Percentiles rank a stretch among this genome's conserved stretches.
These are phyloP conservation scores for Cryptosula pallasiana DNA, from an alignment of 2,888 invertebrate genomes.

Conservation along the genomic window DNA sequence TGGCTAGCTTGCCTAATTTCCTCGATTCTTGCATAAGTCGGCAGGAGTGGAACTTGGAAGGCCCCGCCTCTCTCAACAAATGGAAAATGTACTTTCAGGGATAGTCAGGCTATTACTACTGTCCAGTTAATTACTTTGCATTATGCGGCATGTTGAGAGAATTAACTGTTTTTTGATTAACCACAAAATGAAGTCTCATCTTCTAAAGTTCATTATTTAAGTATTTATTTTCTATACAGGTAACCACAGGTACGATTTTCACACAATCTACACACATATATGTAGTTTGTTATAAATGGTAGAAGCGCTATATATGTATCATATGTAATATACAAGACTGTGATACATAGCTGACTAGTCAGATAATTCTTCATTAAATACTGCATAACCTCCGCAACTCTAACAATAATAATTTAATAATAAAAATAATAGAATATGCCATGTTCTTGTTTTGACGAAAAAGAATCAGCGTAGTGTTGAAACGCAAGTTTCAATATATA, in stretches of 20 bases:
- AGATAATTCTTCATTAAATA: not conserved
- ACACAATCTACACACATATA: not conserved
- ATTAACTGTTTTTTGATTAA: not conserved
- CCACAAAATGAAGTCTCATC: not conserved
- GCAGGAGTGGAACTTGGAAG: constrained; percentile 41
- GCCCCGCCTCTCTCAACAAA: not conserved
- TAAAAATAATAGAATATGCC: constrained; percentile 2
- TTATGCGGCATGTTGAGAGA: too few species aligned
- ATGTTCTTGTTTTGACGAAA: too few species aligned
- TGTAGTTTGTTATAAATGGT: too few species aligned
- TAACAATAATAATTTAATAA: not conserved
- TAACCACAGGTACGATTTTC: not conserved
- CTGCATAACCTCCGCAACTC: not conserved
- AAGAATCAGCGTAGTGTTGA: too few species aligned
- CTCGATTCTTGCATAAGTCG: constrained; percentile 46
- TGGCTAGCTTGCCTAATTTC: constrained; percentile 54
- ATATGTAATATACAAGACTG: not conserved
- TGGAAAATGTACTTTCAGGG: not conserved
- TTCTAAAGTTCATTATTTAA: not conserved
- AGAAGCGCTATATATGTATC: not conserved
- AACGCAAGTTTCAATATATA: too few species aligned
- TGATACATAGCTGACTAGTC: not conserved
- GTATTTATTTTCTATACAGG: not conserved
- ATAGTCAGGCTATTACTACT: too few species aligned
- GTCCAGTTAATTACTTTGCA: too few species aligned